Evolutionary conservation across 2,888 invertebrate genomes (phyloP).

Genomic region (Branchipolynoe longqiensis): DNA sequence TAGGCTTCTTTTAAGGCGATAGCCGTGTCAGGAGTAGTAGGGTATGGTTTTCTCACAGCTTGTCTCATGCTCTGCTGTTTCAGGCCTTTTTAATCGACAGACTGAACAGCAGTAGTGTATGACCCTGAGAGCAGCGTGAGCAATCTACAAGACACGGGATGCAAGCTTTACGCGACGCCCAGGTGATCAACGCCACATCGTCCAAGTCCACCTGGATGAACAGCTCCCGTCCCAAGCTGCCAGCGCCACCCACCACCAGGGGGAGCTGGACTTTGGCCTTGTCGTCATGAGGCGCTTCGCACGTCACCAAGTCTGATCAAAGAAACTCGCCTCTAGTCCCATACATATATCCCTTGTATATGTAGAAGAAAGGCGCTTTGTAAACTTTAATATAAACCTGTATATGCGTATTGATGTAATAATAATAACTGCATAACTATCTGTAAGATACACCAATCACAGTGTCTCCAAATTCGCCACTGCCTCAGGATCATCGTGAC

Average conservation of each 20-base stretch:
- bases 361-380: background rate
- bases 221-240: no score
- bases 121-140: conserved; percentile 27
- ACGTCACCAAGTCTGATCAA: no score
- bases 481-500: conserved; percentile 28
- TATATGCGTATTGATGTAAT: background rate
- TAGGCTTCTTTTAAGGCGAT: no score
- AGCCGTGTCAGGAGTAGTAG: background rate
- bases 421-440: no score
- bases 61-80: no score
- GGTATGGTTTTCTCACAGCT: background rate
- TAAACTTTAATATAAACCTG: conserved; percentile 13
- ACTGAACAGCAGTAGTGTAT: conserved; percentile 57
- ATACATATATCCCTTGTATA: conserved; percentile 9
- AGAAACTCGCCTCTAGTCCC: conserved; percentile 19
- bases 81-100: conserved; percentile 58
- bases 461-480: background rate
- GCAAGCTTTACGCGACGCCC: conserved; percentile 29
- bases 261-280: no score
- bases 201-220: background rate
- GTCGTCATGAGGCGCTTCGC: no score
- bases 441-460: background rate
- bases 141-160: conserved; percentile 17
- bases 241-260: no score
- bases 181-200: background rate